Conservation (phyloP, 2,797 vertebrate species). For the Myotis planiceps region DNA sequence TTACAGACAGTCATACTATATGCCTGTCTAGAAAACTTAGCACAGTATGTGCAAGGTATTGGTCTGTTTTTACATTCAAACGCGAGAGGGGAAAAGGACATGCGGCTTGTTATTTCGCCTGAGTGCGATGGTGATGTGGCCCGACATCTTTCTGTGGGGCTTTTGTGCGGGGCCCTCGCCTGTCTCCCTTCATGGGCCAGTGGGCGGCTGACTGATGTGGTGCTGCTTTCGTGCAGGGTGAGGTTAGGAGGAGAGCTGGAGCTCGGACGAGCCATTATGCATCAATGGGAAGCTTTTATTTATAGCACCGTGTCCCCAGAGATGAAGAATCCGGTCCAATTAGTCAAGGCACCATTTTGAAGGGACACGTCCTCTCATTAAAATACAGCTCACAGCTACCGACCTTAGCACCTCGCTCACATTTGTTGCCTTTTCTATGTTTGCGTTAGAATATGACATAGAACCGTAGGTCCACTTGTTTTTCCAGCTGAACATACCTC, state of each 20-base stretch:
- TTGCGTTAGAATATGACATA: not conserved
- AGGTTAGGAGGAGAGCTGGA: not conserved
- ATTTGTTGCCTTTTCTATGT: not conserved
- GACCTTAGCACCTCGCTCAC: not conserved
- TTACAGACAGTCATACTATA: slow-evolving; percentile 47
- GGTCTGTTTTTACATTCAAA: slow-evolving; percentile 57
- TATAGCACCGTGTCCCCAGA: not conserved
- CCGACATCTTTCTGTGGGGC: not conserved
- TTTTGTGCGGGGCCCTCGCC: slow-evolving; percentile 22
- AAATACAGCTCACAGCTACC: not conserved
- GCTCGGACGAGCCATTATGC: not conserved
- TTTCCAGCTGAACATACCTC: not conserved
- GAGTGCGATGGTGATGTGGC: not conserved
- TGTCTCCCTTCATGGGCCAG: not conserved
- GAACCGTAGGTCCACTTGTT: not conserved
- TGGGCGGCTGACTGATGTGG: not conserved
- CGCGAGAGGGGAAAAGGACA: not conserved
- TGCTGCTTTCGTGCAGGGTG: not conserved
- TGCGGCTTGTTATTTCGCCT: not conserved
- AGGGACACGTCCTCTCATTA: not conserved
- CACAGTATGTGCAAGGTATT: not conserved
- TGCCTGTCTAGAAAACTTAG: slow-evolving; percentile 46
- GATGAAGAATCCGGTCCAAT: not conserved
- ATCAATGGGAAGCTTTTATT: not conserved
- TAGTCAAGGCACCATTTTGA: slow-evolving; percentile 18